These are phyloP conservation scores for Brachymystax lenok DNA, from an alignment of 2,797 vertebrate species.

Conservation along the genomic window DNA sequence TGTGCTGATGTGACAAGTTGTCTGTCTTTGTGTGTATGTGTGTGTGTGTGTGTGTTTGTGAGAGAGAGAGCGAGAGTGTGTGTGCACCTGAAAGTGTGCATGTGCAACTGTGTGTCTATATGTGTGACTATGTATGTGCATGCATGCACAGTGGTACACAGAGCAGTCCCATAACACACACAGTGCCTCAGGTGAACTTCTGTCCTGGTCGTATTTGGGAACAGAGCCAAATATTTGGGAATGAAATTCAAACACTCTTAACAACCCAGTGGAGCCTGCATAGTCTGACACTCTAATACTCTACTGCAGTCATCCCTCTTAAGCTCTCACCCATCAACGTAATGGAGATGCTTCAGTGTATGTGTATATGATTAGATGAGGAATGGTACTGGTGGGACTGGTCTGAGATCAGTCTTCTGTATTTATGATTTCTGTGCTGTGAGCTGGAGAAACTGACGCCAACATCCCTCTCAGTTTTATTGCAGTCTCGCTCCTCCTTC, in stretches of 20 bases:
- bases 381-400: not conserved
- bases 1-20: slow-evolving; percentile 7
- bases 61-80: too few relatives aligned
- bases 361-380: not conserved
- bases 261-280: not conserved
- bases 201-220: not conserved
- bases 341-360: not conserved
- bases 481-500: not conserved
- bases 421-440: not conserved
- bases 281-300: not conserved
- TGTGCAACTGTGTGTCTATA: not conserved
- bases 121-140: not conserved
- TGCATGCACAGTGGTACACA: not conserved
- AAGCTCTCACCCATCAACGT: too few relatives aligned
- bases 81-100: not conserved
- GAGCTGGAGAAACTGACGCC: not conserved
- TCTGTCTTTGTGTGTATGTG: not conserved
- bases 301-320: too few relatives aligned
- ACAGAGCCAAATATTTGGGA: not conserved
- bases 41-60: too few relatives aligned
- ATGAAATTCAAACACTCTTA: not conserved
- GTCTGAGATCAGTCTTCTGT: not conserved
- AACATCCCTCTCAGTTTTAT: not conserved
- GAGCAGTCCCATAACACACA: not conserved
- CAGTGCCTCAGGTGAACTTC: not conserved